Evolutionary conservation across 2,888 invertebrate species (phyloP), one percentile per base, ranked within the genome.

Genomic region (Agelastica alni): DNA sequence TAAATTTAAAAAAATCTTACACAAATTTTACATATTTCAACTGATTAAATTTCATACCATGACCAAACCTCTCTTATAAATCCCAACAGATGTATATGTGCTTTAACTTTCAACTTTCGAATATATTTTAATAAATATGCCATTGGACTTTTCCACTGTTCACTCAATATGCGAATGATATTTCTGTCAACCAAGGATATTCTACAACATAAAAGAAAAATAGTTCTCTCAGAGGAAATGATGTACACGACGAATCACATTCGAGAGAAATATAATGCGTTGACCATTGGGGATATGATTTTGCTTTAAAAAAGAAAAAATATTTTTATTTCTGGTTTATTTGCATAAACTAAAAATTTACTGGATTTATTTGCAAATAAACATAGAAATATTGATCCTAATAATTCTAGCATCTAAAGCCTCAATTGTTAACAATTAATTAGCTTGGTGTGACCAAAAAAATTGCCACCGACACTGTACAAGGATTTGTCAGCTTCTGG

Each of bases 181-280:
- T 36, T 36, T 45, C 16, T 36, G 36, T 10, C 36, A 14, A 12
- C 31, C 13, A 10, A 13, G 44, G 51, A 45, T 51, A 30, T 14
- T 34, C 18, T 39, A 48, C 54, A 32, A 20, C 12, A 41, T 53
- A 51, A 53, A 51, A 42, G 56, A 48, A 49, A 46, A 46, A 36
- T 12, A 46, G 46, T 36, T 46, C 17, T 46, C 46, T 37, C 46
- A 3, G 7, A 46, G 46, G 46, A 46, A 28, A 37, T 46, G 6
- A 16, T 26, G 17, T 46, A 12, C 26, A 53, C 59, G 56, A 60
- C 53, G 20, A 39, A 39, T 56, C 53, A 53, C 48, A 60, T 60
- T 61, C 59, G 53, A 57, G 54, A 60, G 56, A 56, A 60, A 62
- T 63, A 59, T 58, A 44, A 58, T 56, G 59, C 56, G 61, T 58